Evolutionary conservation across 1,140 invertebrate species (phyloP), one percentile per base, ranked within the genome.

Genomic region (Harlomillsia oculata): DNA sequence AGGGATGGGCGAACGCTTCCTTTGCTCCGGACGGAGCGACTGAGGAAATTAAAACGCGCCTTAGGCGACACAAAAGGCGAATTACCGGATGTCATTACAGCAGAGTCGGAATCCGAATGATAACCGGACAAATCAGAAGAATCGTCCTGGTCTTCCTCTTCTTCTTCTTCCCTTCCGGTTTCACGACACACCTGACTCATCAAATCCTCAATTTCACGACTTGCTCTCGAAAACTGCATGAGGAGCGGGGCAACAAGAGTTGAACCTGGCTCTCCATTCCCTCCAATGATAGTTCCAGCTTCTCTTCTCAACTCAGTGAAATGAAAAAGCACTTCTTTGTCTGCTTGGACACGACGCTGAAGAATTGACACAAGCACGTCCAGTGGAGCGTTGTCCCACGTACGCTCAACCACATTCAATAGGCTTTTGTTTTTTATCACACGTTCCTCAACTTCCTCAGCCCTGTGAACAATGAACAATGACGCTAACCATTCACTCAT

Each of bases 381-480:
- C 46, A 81, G 66, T 13, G 74, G 76, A 53, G 76, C 72, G 62
- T 77, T 77, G 29, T 72, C 72, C 13, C 78, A 64, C 3, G 76
- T 74, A 8, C 78, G 79, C 69, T 94, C 89, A 40, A 93, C 75
- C 28, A 87, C 82, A 62, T 90, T 92, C 40, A 92, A 73, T 21
- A 94, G 72, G 0, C 85, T 87, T 71, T 91, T 90, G 72, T 94
- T 95, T 72, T 92, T 89, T 63, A 93, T 93, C 16, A 95, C 75
- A 4, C 91, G 73, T 58, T 89, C 82, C 70, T 95, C 89, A 40
- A 80, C 75, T 44, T 75, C 72, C 18, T 62, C 60, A 18, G 58
- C 57, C 34, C 64, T 59, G 32, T 11, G 43, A 28, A 32, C 39
- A 50, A 36, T 28, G 40, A 43, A 29, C 26, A 23, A 13, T 20